phyloP scores from a whole-genome alignment of 2,888 invertebrate genomes.

The Acleris emargana region DNA sequence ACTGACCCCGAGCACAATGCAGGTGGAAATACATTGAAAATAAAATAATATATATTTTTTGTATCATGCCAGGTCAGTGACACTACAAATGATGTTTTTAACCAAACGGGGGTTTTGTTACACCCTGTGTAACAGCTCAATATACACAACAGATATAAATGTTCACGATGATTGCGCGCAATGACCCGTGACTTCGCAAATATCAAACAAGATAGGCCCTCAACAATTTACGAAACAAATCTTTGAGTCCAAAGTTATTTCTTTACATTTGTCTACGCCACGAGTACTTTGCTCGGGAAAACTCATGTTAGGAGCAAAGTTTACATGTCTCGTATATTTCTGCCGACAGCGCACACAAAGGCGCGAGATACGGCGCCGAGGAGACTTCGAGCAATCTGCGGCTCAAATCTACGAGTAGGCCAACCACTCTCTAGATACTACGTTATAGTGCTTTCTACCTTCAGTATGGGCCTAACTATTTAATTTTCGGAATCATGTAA shows the following conservation, averaged over 20 bases:
- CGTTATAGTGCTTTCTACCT: conserved; percentile 10
- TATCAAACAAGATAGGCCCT: conserved; percentile 11
- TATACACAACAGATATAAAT: neutral
- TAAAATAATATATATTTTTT: no score
- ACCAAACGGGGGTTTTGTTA: no score
- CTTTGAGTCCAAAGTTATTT: conserved; percentile 14
- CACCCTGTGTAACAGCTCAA: neutral
- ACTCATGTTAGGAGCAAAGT: conserved; percentile 44
- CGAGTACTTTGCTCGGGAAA: conserved; percentile 28
- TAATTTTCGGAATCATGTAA: no score
- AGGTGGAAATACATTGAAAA: no score
- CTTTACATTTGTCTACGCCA: conserved; percentile 14
- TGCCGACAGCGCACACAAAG: conserved; percentile 43
- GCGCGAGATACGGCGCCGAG: conserved; percentile 46
- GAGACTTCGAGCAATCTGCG: conserved; percentile 42
- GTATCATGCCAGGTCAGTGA: no score
- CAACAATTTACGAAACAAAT: conserved; percentile 26
- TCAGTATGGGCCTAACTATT: neutral
- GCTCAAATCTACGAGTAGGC: conserved; percentile 38
- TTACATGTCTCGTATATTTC: conserved; percentile 41
- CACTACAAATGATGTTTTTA: no score
- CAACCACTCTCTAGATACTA: conserved; percentile 1
- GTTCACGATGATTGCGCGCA: conserved; percentile 6
- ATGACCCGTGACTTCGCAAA: conserved; percentile 16
- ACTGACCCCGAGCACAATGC: no score